Evolutionary conservation across 2,113 vertebrate species (phyloP).

Genomic region (Poeciliopsis prolifica): DNA sequence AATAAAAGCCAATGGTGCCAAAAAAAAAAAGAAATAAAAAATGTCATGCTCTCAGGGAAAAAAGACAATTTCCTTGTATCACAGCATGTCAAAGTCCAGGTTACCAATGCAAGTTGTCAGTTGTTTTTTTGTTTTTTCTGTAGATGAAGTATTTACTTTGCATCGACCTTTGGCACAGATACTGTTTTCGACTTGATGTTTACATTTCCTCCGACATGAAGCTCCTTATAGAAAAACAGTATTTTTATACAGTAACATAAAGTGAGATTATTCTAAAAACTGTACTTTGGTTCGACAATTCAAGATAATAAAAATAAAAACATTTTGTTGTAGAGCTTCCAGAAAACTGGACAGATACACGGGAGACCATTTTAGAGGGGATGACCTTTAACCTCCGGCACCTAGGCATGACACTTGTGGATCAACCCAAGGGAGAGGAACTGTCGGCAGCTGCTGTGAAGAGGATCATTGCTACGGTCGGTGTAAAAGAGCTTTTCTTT

Average conservation of each 20-base stretch:
- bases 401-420: constrained; percentile 94
- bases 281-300: constrained; percentile 15
- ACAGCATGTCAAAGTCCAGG: constrained; percentile 26
- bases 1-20: too few species aligned
- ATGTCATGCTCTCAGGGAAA: neutral
- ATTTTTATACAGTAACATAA: too few species aligned
- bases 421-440: constrained; percentile 94
- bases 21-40: too few species aligned
- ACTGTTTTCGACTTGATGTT: constrained; percentile 45
- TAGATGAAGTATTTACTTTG: constrained; percentile 53
- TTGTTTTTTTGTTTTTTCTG: constrained; percentile 2
- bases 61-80: constrained; percentile 25
- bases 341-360: constrained; percentile 95
- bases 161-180: constrained; percentile 57
- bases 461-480: constrained; percentile 92
- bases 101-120: constrained; percentile 21
- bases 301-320: neutral
- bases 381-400: constrained; percentile 95
- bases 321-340: constrained; percentile 84
- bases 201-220: constrained; percentile 44
- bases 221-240: constrained; percentile 6
- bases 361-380: constrained; percentile 91
- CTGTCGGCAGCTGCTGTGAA: constrained; percentile 89
- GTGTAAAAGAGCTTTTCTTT: constrained; percentile 1
- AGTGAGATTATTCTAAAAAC: neutral